Percentiles rank a stretch among this genome's conserved stretches.
phyloP scores from a whole-genome alignment of 2,113 vertebrate species.

The Scopus umbretta region DNA sequence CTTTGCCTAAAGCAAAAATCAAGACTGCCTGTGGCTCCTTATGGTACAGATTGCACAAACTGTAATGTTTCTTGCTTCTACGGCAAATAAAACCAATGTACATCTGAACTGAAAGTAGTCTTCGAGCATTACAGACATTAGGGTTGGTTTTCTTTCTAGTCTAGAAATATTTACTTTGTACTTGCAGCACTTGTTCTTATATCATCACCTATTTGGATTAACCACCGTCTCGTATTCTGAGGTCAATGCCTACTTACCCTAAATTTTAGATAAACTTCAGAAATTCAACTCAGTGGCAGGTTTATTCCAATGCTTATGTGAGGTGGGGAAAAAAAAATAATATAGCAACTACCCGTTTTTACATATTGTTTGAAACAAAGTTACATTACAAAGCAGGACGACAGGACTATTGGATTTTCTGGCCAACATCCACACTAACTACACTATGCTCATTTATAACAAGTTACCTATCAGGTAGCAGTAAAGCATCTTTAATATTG shows the following conservation, averaged over 20 bases:
- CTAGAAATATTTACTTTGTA: not conserved
- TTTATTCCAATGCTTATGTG: not conserved
- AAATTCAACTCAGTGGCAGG: not conserved
- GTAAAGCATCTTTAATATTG: not conserved
- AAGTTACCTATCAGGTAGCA: not conserved
- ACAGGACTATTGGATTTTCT: not conserved
- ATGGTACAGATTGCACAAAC: not conserved
- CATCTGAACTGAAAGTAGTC: not conserved
- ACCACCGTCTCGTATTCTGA: fast-evolving
- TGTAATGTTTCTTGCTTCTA: not conserved
- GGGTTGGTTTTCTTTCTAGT: not conserved
- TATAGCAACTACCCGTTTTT: fast-evolving
- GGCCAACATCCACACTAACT: not conserved
- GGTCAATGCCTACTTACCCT: not conserved
- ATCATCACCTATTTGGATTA: not conserved
- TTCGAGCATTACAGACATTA: fast-evolving
- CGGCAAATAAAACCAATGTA: fast-evolving
- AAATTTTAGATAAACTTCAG: not conserved
- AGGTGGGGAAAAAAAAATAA: fast-evolving
- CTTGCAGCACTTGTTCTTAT: not conserved
- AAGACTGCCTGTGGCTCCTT: not conserved
- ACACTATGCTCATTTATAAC: not conserved
- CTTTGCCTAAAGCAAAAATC: not conserved
- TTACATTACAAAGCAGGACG: not conserved
- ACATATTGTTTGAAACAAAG: not conserved